Evolutionary conservation across 2,113 vertebrate species (phyloP), one percentile per base, ranked within the genome.

Genomic region (Neogobius melanostomus): DNA sequence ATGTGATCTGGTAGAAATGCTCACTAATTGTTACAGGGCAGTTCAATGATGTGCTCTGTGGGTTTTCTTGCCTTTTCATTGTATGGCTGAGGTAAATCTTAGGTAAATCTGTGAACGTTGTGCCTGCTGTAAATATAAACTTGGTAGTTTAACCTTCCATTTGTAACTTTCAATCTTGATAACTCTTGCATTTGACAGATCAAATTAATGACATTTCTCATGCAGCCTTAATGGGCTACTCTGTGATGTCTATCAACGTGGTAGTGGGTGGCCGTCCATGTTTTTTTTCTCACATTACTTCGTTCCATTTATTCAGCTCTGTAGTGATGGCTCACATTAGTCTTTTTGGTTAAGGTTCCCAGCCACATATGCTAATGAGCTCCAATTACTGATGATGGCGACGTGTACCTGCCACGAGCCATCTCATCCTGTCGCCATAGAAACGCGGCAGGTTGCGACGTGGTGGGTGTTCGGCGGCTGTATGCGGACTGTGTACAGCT

Each of bases 311-410:
- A 62, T 45, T 45, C 14, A 44, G 28, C 48, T 62, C 16, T 36
- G 28, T 36, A 59, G 51, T 62, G 8, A 49, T 17, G 56, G 57
- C 21, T 66, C 6, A 47, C 62, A 47, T 47, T 46, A 48, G n/a
- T 64, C 46, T 64, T 67, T 63, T 52, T 75, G 36, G 15, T 74
- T 69, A 69, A 63, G 76, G 74, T 64, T 68, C 65, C 45, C n/a
- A 71, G 8, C 5, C 53, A 43, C n/a, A 72, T 51, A 47, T 51
- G 66, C 28, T 74, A 77, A 73, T 76, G 43, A 85, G 65, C 67
- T 80, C 3, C 72, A 79, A 80, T 82, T 79, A 75, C 69, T 68
- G 57, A 64, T 84, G 69, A 80, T 67, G 68, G 69, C 63, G 66
- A 71, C 80, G 73, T 82, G 47, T 75, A 64, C 60, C 69, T 72